A percentile compares a stretch with the other conserved stretches of the same genome.
These are phyloP conservation scores for Takifugu ocellatus DNA, from an alignment of 2,797 vertebrate species.

Conservation along the genomic window DNA sequence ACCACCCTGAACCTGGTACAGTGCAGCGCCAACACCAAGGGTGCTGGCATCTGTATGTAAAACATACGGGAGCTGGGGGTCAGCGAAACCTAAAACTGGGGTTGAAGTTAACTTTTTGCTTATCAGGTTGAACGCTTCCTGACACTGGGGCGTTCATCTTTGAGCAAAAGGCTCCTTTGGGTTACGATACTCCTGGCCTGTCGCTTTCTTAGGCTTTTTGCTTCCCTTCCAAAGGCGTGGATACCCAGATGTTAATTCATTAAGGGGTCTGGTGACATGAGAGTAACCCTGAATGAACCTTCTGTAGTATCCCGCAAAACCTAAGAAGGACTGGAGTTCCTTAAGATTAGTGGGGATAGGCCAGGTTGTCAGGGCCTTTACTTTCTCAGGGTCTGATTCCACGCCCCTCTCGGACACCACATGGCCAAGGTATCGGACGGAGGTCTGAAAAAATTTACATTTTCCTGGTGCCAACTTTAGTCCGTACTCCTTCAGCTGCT, in stretches of 20 bases:
- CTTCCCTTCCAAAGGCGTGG: neutral
- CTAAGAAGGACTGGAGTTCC: neutral
- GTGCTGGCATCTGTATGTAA: neutral
- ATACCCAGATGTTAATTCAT: neutral
- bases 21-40: neutral
- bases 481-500: neutral
- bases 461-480: neutral
- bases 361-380: slow-evolving; percentile 1
- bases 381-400: slow-evolving; percentile 1
- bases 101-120: no score
- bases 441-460: slow-evolving; percentile 1
- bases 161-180: no score
- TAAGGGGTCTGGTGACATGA: neutral
- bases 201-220: neutral
- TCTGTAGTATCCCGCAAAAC: neutral
- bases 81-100: neutral
- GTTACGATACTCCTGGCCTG: no score
- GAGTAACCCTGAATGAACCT: slow-evolving; percentile 5
- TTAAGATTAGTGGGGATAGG: slow-evolving; percentile 1
- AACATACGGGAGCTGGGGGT: neutral
- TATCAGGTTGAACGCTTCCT: no score
- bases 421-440: neutral
- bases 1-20: neutral
- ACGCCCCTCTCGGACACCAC: neutral
- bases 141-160: no score